A percentile compares a stretch with the other conserved stretches of the same genome.
These are phyloP conservation scores for Agrilus cyanescens DNA, from an alignment of 2,888 invertebrate genomes.

Conservation along the genomic window DNA sequence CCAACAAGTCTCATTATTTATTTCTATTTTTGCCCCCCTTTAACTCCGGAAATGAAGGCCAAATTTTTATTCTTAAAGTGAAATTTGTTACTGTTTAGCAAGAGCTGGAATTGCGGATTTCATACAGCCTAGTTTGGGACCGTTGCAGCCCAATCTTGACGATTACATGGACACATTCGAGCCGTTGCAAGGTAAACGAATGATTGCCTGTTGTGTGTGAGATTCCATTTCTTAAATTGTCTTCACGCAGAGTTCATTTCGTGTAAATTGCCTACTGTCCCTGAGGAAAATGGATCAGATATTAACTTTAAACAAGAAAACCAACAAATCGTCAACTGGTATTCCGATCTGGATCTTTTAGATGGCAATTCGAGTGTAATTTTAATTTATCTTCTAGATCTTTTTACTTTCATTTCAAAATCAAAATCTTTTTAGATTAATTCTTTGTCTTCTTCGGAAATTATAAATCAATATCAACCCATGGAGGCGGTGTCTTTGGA, in stretches of 20 bases:
- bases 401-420: background rate
- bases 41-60: too few species aligned
- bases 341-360: slow-evolving; percentile 26
- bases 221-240: background rate
- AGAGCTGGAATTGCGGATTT: slow-evolving; percentile 87
- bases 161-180: slow-evolving; percentile 89
- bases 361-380: slow-evolving; percentile 8
- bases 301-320: slow-evolving; percentile 15
- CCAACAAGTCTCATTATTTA: too few species aligned
- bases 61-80: too few species aligned
- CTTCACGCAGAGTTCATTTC: slow-evolving; percentile 41
- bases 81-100: slow-evolving; percentile 41
- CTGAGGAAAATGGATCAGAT: slow-evolving; percentile 39
- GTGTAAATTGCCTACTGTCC: slow-evolving; percentile 46
- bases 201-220: slow-evolving; percentile 4
- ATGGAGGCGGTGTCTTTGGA: slow-evolving; percentile 14
- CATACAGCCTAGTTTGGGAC: slow-evolving; percentile 95
- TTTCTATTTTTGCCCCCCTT: too few species aligned
- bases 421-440: slow-evolving; percentile 10
- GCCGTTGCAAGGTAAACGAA: slow-evolving; percentile 59
- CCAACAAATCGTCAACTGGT: slow-evolving; percentile 16
- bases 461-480: slow-evolving; percentile 31
- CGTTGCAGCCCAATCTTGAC: slow-evolving; percentile 92
- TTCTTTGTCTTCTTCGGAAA: slow-evolving; percentile 8
- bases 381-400: background rate